Evolutionary conservation across 2,113 vertebrate genomes (phyloP).

Genomic region (Osmerus eperlanus): DNA sequence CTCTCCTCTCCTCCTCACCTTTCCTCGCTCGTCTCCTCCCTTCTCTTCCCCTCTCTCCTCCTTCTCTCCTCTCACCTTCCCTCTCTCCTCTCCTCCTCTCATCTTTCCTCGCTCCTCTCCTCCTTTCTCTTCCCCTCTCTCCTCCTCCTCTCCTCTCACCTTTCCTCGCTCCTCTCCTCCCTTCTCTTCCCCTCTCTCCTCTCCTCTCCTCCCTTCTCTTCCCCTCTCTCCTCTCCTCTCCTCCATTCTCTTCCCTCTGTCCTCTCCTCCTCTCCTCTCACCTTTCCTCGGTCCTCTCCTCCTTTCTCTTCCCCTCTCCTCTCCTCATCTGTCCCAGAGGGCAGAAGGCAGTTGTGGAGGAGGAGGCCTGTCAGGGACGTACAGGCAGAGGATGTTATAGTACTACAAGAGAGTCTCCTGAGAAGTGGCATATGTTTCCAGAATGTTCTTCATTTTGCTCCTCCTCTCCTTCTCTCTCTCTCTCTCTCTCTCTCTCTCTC

Average conservation of each 20-base stretch:
- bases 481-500: no score
- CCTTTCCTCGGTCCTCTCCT: no score
- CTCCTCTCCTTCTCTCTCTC: background rate
- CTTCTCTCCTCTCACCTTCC: no score
- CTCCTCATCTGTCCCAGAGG: background rate
- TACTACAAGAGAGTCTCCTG: constrained; percentile 3
- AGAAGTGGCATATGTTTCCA: constrained; percentile 17
- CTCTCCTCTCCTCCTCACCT: background rate
- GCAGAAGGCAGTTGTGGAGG: no score
- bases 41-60: no score
- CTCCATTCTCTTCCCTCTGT: background rate
- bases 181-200: background rate
- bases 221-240: background rate
- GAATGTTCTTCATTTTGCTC: constrained; percentile 14
- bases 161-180: background rate
- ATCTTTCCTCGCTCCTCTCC: background rate
- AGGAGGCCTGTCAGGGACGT: no score
- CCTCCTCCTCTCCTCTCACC: background rate
- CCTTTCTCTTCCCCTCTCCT: no score
- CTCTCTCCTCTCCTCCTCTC: background rate
- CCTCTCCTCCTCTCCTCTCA: background rate
- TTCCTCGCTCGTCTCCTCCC: background rate
- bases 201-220: background rate
- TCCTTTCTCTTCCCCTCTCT: background rate
- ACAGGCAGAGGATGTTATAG: no score